phyloP scores from a whole-genome alignment of 2,888 invertebrate genomes.

The Latrodectus hesperus region DNA sequence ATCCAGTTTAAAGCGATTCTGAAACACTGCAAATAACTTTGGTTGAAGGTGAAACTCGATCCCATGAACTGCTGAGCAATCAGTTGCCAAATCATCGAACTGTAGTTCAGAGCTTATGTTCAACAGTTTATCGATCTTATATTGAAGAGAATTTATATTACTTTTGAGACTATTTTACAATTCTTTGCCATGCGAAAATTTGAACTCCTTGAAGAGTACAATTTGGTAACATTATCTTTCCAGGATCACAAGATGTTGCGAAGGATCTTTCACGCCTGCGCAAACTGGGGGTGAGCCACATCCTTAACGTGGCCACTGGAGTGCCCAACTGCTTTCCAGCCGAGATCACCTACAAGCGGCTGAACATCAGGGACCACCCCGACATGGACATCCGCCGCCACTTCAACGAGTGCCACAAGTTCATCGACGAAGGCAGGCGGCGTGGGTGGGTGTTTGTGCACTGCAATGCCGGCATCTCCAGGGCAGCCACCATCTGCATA shows the following conservation, averaged over 20 bases:
- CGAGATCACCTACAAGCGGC: constrained; percentile 73
- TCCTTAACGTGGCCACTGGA: constrained; percentile 74
- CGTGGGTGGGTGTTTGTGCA: constrained; percentile 74
- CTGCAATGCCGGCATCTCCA: constrained; percentile 75
- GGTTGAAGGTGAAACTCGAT: too few relatives aligned
- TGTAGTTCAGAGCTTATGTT: too few relatives aligned
- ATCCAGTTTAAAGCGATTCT: too few relatives aligned
- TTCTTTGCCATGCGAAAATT: too few relatives aligned
- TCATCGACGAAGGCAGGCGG: constrained; percentile 73
- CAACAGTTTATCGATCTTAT: too few relatives aligned
- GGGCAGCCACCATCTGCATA: constrained; percentile 75
- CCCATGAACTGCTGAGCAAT: too few relatives aligned
- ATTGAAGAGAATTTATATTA: too few relatives aligned
- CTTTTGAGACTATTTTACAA: too few relatives aligned
- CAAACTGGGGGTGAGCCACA: constrained; percentile 74
- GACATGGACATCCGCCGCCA: constrained; percentile 49
- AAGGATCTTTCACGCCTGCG: constrained; percentile 73
- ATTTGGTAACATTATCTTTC: neutral
- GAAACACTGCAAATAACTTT: too few relatives aligned
- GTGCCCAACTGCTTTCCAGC: constrained; percentile 73
- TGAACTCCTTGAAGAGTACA: too few relatives aligned
- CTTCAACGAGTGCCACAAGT: constrained; percentile 72
- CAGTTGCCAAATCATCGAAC: too few relatives aligned
- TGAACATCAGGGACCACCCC: constrained; percentile 74
- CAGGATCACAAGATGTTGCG: constrained; percentile 76